Evolutionary conservation across 1,140 invertebrate species (phyloP).

Genomic region (Kradibia gibbosae): DNA sequence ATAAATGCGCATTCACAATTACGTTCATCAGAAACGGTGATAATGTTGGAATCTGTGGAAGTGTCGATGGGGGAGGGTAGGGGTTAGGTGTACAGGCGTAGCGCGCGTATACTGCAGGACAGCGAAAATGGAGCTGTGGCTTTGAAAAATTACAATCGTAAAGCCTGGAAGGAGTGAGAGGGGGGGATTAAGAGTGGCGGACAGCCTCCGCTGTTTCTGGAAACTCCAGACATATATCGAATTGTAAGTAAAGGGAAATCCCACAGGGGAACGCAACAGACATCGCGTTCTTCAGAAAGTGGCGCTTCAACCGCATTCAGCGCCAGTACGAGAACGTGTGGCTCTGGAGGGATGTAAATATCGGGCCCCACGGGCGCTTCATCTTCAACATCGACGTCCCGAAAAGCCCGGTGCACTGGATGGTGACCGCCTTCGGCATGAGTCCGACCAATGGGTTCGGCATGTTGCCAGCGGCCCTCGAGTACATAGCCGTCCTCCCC

Average conservation of each 20-base stretch:
- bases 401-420: slow-evolving; percentile 89
- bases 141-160: too few species aligned
- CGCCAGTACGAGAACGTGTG: slow-evolving; percentile 94
- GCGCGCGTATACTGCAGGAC: too few species aligned
- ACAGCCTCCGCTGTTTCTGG: too few species aligned
- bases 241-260: background rate
- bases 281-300: slow-evolving; percentile 82
- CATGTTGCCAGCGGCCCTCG: slow-evolving; percentile 84
- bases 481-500: slow-evolving; percentile 88
- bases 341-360: slow-evolving; percentile 95
- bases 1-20: too few species aligned
- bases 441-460: slow-evolving; percentile 89
- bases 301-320: slow-evolving; percentile 88
- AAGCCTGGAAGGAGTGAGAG: too few species aligned
- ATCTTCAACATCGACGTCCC: slow-evolving; percentile 93
- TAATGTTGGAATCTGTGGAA: too few species aligned
- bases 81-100: too few species aligned
- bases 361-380: slow-evolving; percentile 89
- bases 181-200: too few species aligned
- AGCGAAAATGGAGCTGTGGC: too few species aligned
- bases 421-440: slow-evolving; percentile 92
- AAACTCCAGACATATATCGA: too few species aligned
- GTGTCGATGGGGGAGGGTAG: too few species aligned
- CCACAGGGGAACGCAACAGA: slow-evolving; percentile 76
- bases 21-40: too few species aligned